Evolutionary conservation across 2,888 invertebrate genomes (phyloP), one percentile per base, ranked within the genome.

Genomic region (Therioaphis trifolii): DNA sequence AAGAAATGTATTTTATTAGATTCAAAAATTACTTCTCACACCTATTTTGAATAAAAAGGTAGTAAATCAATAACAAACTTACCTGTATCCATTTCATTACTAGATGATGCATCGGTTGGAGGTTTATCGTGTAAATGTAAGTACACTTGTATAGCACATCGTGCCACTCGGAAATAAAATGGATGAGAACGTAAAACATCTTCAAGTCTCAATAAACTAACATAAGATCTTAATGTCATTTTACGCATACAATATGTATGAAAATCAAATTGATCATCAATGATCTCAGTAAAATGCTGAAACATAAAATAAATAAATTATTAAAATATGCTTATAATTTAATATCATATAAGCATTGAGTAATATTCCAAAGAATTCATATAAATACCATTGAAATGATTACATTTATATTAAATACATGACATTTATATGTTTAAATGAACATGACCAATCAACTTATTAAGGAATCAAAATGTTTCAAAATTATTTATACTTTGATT

Each of bases 241-340:
- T 99, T 99, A 85, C 99, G 92, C 95, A 99, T 96, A 89, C 99
- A 99, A 91, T 99, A 99, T 82, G 99, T 99, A 90, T 99, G 99
- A 90, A 99, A 99, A 91, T 99, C 99, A 90, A 99, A 99, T 90
- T 99, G 99, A 90, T 99, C 99, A 89, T 99, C 99, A 89, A 98
- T 96, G 88, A 99, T 99, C 89, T 98, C 98, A 0, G 96, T 95
- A 90, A 99, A 99, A 90, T 99, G 99, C 96, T 97, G 91, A 12
- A 90, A 90, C 43, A 87, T 87, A 86, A 86, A 86, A 85, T 68
- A 76, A 75, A 69, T 82, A 75, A 52, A 84, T 74, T n/a, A 79
- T 49, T 74, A 46, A 24, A 11, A 58, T 7, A 35, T 35, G 15
- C 18, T 12, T 49, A 58, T 27, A 74, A 52, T 46, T 12, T 46